Percentiles rank a stretch among this genome's conserved stretches.
Conservation (phyloP, 2,113 vertebrate genomes). For the Motacilla alba region DNA sequence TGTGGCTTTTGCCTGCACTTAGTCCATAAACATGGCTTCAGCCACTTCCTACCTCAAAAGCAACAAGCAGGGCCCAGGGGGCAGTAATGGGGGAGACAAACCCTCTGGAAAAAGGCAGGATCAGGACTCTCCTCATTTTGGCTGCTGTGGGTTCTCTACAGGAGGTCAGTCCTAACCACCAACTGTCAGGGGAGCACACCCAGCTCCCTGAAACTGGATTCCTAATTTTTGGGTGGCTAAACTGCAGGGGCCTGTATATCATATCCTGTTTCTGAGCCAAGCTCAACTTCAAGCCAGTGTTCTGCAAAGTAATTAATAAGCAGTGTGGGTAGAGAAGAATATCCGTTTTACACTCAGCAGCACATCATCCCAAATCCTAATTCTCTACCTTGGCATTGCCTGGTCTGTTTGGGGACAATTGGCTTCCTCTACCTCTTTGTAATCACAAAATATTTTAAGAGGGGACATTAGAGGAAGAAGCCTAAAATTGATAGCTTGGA, state of each 20-base stretch:
- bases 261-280: not conserved
- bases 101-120: not conserved
- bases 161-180: not conserved
- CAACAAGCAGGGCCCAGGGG: rapidly evolving
- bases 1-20: not conserved
- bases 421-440: not conserved
- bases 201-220: not conserved
- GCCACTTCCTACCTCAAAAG: not conserved
- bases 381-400: not conserved
- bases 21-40: not conserved
- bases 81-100: not conserved
- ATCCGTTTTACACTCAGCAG: not conserved
- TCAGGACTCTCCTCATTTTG: rapidly evolving
- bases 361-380: not conserved
- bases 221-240: not conserved
- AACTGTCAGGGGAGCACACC: not conserved
- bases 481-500: not conserved
- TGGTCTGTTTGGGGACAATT: not conserved
- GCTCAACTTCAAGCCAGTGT: not conserved
- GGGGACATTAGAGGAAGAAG: not conserved
- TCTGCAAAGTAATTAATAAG: not conserved
- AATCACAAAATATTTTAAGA: not conserved
- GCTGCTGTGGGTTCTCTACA: not conserved
- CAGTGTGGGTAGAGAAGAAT: rapidly evolving
- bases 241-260: not conserved